These are phyloP conservation scores for Miichthys miiuy DNA, from an alignment of 2,797 vertebrate genomes.

Conservation along the genomic window DNA sequence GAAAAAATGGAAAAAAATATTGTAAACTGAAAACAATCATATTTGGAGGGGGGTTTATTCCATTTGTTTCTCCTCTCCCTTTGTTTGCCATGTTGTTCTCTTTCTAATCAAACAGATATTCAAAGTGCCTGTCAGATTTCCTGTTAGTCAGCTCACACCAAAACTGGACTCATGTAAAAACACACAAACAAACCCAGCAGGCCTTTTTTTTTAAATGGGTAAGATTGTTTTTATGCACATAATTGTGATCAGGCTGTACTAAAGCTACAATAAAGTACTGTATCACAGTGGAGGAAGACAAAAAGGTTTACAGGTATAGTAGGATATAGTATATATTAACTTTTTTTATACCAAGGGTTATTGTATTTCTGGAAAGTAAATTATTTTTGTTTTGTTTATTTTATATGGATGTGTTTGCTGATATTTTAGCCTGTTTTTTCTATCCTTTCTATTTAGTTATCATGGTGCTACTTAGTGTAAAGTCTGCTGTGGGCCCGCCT, in stretches of 20 bases:
- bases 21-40: slow-evolving; percentile 37
- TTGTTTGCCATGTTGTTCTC: slow-evolving; percentile 28
- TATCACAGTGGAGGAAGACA: slow-evolving; percentile 46
- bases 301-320: slow-evolving; percentile 60
- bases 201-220: slow-evolving; percentile 57
- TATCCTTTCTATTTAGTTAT: slow-evolving; percentile 52
- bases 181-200: slow-evolving; percentile 54
- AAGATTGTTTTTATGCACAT: slow-evolving; percentile 69
- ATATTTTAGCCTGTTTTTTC: slow-evolving; percentile 49
- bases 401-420: slow-evolving; percentile 55
- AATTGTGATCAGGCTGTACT: slow-evolving; percentile 45
- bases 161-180: slow-evolving; percentile 69
- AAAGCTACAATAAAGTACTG: slow-evolving; percentile 57
- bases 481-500: slow-evolving; percentile 41
- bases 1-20: not conserved
- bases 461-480: slow-evolving; percentile 73
- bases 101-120: slow-evolving; percentile 52
- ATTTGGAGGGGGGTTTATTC: slow-evolving; percentile 24
- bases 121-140: slow-evolving; percentile 78
- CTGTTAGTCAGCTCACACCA: slow-evolving; percentile 72
- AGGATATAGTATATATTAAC: slow-evolving; percentile 28
- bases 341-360: slow-evolving; percentile 71
- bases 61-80: slow-evolving; percentile 2
- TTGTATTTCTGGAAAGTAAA: slow-evolving; percentile 71
- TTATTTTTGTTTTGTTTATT: slow-evolving; percentile 68